These are phyloP conservation scores for Notolabrus celidotus DNA, from an alignment of 2,797 vertebrate species.

Conservation along the genomic window DNA sequence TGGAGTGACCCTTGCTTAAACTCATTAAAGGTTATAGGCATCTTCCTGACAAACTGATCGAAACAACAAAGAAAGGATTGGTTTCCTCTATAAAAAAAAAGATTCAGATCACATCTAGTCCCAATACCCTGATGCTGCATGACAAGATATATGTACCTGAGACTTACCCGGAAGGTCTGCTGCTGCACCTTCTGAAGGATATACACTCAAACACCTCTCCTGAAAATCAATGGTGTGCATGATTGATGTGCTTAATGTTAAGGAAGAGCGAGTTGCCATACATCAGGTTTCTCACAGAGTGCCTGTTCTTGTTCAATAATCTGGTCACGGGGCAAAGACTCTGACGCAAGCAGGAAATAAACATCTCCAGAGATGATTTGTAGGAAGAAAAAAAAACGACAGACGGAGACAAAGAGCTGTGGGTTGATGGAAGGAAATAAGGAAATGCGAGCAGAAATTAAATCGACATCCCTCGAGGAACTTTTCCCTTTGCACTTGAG, in stretches of 20 bases:
- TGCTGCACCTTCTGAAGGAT: conserved; percentile 15
- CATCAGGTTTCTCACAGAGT: conserved; percentile 44
- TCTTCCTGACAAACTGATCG: conserved; percentile 35
- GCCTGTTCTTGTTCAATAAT: conserved; percentile 58
- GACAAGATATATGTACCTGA: conserved; percentile 42
- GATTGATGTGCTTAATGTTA: conserved; percentile 55
- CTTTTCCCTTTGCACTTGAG: conserved; percentile 46
- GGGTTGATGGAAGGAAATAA: conserved; percentile 43
- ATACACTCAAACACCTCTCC: conserved; percentile 26
- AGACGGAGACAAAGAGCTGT: conserved; percentile 30
- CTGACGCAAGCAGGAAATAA: conserved; percentile 46
- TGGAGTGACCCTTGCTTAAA: conserved; percentile 7
- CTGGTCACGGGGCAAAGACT: conserved; percentile 25
- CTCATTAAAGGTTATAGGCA: background rate
- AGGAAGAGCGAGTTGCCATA: conserved; percentile 52
- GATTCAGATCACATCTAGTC: conserved; percentile 31
- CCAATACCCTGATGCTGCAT: conserved; percentile 22
- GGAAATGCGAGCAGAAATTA: conserved; percentile 47
- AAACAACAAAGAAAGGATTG: background rate
- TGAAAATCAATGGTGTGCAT: conserved; percentile 59
- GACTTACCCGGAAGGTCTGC: conserved; percentile 24
- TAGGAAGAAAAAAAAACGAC: conserved; percentile 17
- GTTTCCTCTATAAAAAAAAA: conserved; percentile 3
- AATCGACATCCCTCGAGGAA: conserved; percentile 62
- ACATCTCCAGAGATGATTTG: conserved; percentile 48